Conservation (phyloP, 2,888 invertebrate genomes). For the Pegoplata infirma region DNA sequence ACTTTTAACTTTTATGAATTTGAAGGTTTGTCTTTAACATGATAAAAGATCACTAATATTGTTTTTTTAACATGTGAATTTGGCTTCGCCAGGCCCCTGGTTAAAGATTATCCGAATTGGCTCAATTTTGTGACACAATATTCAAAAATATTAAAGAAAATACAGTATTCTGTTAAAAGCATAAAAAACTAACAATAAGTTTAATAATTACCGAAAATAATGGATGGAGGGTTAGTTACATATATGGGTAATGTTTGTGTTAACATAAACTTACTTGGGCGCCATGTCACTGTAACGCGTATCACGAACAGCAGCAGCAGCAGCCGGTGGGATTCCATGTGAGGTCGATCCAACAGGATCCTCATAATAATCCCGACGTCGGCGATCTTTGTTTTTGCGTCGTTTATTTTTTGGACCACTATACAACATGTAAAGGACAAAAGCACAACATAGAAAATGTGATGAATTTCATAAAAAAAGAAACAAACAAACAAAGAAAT, state of each 20-base stretch:
- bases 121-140: no score
- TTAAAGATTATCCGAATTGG: no score
- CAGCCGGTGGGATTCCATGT: conserved; percentile 80
- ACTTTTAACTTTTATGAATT: no score
- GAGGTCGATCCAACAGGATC: conserved; percentile 77
- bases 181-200: no score
- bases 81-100: no score
- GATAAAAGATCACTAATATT: no score
- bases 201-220: no score
- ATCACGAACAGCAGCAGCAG: conserved; percentile 83
- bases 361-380: conserved; percentile 79
- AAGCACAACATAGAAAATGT: conserved; percentile 56
- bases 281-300: conserved; percentile 92
- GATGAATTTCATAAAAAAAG: conserved; percentile 36
- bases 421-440: conserved; percentile 64
- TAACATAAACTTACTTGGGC: conserved; percentile 85
- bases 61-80: no score
- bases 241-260: not conserved
- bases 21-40: no score
- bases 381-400: conserved; percentile 77
- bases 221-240: not conserved
- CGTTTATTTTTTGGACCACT: conserved; percentile 78
- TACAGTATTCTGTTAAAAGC: no score
- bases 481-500: not conserved
- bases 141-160: no score